These are phyloP conservation scores for Cichlasoma orientale DNA, from an alignment of 2,797 vertebrate species.

Conservation along the genomic window DNA sequence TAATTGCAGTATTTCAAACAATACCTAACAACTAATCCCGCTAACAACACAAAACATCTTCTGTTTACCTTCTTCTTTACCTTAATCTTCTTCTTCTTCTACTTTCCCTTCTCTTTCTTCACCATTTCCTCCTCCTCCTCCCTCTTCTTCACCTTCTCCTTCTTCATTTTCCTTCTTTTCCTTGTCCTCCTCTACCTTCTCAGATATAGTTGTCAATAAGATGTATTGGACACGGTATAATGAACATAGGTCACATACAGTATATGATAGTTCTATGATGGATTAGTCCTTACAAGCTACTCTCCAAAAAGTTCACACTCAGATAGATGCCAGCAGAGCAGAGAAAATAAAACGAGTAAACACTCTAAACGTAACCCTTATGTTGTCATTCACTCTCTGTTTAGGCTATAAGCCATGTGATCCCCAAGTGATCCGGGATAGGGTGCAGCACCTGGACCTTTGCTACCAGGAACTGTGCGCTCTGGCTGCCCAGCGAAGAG, in stretches of 20 bases:
- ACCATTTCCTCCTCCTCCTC: no score
- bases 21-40: rapidly evolving
- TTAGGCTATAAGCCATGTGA: conserved; percentile 96
- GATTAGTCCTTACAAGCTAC: neutral
- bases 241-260: neutral
- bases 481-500: conserved; percentile 85
- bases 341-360: neutral
- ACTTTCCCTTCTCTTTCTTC: no score
- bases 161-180: neutral
- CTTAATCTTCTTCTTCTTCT: neutral
- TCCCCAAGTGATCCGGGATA: conserved; percentile 90
- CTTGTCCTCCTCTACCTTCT: neutral
- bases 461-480: conserved; percentile 88
- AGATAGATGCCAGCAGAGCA: neutral
- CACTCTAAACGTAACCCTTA: neutral
- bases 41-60: neutral
- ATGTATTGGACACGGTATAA: neutral
- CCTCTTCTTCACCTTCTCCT: neutral
- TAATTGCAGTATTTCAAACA: neutral
- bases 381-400: neutral
- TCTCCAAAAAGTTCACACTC: neutral
- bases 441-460: conserved; percentile 90
- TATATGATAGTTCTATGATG: neutral
- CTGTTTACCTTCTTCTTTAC: neutral
- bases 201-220: neutral